Evolutionary conservation across 1,140 invertebrate species (phyloP), one percentile per base, ranked within the genome.

Genomic region (Bathynomus jamesi): DNA sequence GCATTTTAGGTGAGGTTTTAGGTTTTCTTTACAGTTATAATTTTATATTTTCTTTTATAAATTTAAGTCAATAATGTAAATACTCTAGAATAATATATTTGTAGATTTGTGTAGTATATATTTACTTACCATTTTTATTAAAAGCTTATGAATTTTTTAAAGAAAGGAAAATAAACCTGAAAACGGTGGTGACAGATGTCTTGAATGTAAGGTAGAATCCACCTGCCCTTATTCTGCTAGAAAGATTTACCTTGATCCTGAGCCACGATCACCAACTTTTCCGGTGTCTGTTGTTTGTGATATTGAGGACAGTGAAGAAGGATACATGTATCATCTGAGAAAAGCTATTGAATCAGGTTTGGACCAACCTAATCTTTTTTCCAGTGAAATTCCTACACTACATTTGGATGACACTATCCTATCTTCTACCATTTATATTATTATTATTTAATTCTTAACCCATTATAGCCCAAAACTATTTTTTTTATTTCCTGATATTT

Each of bases 151-250:
- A n/a, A n/a, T n/a, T n/a, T n/a, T 63, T 62, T 70, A 63, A 28
- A 74, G 73, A 28, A 70, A 74, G 27, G 67, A 70, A 25, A 75
- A 78, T 68, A 71, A 75, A 79, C 81, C 81, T 40, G 17, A 71
- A 61, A 78, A 78, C 28, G 81, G 81, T 28, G 78, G 79, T 24
- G 66, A 74, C n/a, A 71, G 81, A 11, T 85, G 84, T 72, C 66
- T 84, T 5, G 79, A 82, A 65, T 85, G 84, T 78, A 75, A 78
- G 28, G 76, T 78, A 53, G 77, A 82, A 30, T 61, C 79, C 13
- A 30, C 70, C 2, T 85, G 84, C 78, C 80, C 83, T 11, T 85
- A 83, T 76, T 85, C 84, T 21, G 83, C 84, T 5, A 82, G 83
- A 76, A 82, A 82, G 75, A 79, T 84, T 62, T 85, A 85, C 72